phyloP scores from a whole-genome alignment of 1,140 invertebrate species.

The Macrosteles quadrilineatus region DNA sequence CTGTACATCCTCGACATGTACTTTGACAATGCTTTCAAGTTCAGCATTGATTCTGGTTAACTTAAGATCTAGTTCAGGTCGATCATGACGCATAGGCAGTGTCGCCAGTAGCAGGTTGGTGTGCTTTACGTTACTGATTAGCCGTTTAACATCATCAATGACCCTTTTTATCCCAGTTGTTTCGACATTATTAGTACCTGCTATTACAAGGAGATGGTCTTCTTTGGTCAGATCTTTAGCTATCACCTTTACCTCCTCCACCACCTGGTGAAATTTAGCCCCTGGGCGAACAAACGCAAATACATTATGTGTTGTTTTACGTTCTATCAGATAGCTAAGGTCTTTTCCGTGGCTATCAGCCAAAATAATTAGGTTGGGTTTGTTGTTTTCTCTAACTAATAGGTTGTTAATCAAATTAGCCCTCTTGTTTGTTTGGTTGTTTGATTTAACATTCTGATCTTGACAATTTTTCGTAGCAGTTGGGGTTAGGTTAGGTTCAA shows the following conservation, averaged over 20 bases:
- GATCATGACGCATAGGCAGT: background rate
- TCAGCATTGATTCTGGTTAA: background rate
- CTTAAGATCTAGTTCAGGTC: background rate
- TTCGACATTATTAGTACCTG: background rate
- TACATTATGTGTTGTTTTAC: background rate
- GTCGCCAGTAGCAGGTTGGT: background rate
- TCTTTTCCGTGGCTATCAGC: background rate
- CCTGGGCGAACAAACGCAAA: conserved; percentile 5
- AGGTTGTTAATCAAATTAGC: too few species aligned
- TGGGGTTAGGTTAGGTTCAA: too few species aligned
- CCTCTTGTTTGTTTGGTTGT: too few species aligned
- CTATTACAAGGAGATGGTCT: conserved; percentile 1
- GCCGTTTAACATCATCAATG: background rate
- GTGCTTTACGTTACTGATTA: background rate
- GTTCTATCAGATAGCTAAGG: background rate
- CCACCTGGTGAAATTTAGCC: background rate
- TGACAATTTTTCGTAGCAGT: too few species aligned
- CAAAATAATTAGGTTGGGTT: background rate
- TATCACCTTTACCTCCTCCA: background rate
- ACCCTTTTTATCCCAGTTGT: background rate
- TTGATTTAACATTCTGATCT: too few species aligned
- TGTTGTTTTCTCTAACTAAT: too few species aligned
- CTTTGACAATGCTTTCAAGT: background rate
- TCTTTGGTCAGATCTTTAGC: background rate
- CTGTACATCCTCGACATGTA: background rate